Evolutionary conservation across 2,888 invertebrate genomes (phyloP).

Genomic region (Maniola hyperantus): DNA sequence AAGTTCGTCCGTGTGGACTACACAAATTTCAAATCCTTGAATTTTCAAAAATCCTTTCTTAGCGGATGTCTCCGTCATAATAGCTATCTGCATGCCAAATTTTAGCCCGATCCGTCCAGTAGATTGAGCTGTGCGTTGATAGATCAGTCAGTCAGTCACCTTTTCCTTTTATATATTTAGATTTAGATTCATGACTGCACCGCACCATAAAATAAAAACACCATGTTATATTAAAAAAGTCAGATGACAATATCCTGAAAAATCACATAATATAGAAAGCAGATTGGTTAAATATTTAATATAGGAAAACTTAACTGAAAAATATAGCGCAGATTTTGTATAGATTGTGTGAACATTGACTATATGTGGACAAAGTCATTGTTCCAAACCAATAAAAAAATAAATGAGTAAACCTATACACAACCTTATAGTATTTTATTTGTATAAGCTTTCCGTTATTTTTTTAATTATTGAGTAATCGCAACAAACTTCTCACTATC

Average conservation of each 20-base stretch:
- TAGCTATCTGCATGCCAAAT: no score
- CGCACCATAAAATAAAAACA: no score
- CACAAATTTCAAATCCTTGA: no score
- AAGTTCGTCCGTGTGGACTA: no score
- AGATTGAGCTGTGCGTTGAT: no score
- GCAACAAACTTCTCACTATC: background rate
- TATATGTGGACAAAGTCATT: background rate
- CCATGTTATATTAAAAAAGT: background rate
- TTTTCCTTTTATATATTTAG: no score
- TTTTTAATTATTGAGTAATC: background rate
- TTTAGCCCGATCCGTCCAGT: no score
- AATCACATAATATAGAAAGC: background rate
- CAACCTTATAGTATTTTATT: constrained; percentile 19
- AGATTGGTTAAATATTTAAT: background rate
- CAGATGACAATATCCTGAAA: background rate
- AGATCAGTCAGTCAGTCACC: no score
- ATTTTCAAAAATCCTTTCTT: no score
- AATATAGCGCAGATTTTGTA: background rate
- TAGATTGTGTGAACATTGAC: background rate
- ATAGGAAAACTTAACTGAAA: background rate
- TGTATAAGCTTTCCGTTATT: constrained; percentile 15
- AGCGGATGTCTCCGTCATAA: no score
- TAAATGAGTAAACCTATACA: constrained; percentile 11
- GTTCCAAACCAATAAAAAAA: background rate
- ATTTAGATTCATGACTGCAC: no score